Conservation (phyloP, 2,888 invertebrate genomes). For the Camponotus fellah region DNA sequence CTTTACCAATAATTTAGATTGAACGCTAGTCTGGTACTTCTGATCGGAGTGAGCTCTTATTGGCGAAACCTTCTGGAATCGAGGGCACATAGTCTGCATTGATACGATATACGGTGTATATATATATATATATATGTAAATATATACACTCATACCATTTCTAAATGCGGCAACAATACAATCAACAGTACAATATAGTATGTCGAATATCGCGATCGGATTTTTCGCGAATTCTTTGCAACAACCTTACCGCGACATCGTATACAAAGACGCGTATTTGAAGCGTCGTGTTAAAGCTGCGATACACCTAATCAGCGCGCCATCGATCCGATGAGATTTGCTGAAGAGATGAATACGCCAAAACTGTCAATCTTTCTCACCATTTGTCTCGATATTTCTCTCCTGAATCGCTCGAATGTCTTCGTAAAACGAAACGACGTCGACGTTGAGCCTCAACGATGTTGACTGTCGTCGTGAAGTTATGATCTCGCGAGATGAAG, state of each 20-base stretch:
- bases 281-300: conserved; percentile 21
- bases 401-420: background rate
- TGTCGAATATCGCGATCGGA: conserved; percentile 13
- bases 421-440: background rate
- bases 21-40: background rate
- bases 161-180: conserved; percentile 33
- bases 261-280: background rate
- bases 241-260: background rate
- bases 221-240: conserved; percentile 9
- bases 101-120: conserved; percentile 25
- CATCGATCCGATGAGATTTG: conserved; percentile 10
- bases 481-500: background rate
- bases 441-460: conserved; percentile 11
- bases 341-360: conserved; percentile 3
- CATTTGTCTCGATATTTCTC: conserved; percentile 19
- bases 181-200: conserved; percentile 3
- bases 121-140: conserved; percentile 3
- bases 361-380: conserved; percentile 30
- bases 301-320: conserved; percentile 29
- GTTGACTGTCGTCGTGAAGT: conserved; percentile 17
- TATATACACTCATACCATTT: background rate
- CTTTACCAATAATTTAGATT: background rate
- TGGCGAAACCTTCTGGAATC: conserved; percentile 24
- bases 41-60: conserved; percentile 15
- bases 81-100: conserved; percentile 39